These are phyloP conservation scores for Phlogophora meticulosa DNA, from an alignment of 2,888 invertebrate species.

Conservation along the genomic window DNA sequence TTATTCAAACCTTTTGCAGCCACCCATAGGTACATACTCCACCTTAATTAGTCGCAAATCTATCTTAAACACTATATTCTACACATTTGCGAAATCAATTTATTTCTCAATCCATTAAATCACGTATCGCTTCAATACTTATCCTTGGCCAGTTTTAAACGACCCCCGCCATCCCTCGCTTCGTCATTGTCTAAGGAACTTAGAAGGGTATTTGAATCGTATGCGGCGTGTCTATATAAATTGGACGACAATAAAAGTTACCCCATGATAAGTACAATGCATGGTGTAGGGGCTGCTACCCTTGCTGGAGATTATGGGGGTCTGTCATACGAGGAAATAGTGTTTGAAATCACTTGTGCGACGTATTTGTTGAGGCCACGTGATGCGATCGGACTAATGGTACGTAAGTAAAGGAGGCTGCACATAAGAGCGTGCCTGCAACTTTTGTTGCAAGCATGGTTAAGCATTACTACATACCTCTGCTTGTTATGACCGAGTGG, in stretches of 20 bases:
- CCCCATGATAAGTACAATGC: conserved; percentile 88
- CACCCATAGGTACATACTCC: conserved; percentile 18
- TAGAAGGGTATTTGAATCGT: conserved; percentile 73
- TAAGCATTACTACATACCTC: background rate
- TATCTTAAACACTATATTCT: conserved; percentile 72
- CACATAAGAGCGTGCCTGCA: background rate
- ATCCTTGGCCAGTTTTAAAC: conserved; percentile 68
- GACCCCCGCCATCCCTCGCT: conserved; percentile 70
- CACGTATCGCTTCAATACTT: conserved; percentile 84
- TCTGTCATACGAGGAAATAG: conserved; percentile 76
- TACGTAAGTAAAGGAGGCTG: conserved; percentile 6
- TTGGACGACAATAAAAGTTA: conserved; percentile 86
- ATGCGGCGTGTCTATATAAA: conserved; percentile 70
- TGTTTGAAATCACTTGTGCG: conserved; percentile 82
- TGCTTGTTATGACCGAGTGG: background rate
- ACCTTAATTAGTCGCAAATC: conserved; percentile 67
- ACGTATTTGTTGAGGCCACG: conserved; percentile 67
- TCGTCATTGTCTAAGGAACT: conserved; percentile 57
- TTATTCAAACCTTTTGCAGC: conserved; percentile 40
- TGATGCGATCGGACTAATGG: conserved; percentile 42
- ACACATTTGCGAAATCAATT: conserved; percentile 86
- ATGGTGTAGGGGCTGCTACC: conserved; percentile 86
- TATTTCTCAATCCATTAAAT: conserved; percentile 89
- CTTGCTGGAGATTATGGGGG: conserved; percentile 79
- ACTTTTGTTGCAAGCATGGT: background rate